These are phyloP conservation scores for Halesus radiatus DNA, from an alignment of 1,140 invertebrate species.

Conservation along the genomic window DNA sequence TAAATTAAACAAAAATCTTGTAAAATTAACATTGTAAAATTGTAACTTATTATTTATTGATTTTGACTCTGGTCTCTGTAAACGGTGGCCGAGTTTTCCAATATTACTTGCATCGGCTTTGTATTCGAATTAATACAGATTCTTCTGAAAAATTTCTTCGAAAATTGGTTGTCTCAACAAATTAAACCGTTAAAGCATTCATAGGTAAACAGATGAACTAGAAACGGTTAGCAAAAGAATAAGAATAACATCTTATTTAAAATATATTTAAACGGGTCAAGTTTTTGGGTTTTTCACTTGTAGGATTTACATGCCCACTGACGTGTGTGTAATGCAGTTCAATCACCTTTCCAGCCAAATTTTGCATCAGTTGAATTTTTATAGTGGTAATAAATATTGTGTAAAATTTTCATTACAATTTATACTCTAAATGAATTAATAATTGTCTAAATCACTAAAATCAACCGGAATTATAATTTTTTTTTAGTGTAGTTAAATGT, in stretches of 20 bases:
- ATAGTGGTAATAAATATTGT: too few relatives aligned
- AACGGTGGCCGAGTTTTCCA: too few relatives aligned
- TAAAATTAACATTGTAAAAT: too few relatives aligned
- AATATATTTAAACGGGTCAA: not conserved
- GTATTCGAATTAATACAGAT: not conserved
- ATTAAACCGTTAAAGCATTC: not conserved
- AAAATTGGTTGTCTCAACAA: not conserved
- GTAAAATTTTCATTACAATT: too few relatives aligned
- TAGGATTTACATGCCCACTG: too few relatives aligned
- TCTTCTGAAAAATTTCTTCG: not conserved
- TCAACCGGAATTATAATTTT: conserved; percentile 4
- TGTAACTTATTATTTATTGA: too few relatives aligned
- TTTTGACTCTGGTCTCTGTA: too few relatives aligned
- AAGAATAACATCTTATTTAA: not conserved
- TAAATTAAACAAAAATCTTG: too few relatives aligned
- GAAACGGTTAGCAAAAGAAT: not conserved
- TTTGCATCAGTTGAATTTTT: too few relatives aligned
- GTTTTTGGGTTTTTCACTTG: not conserved
- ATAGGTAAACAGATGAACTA: conserved; percentile 1
- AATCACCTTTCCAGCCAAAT: too few relatives aligned
- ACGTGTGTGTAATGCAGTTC: too few relatives aligned
- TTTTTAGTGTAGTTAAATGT: not conserved
- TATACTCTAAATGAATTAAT: too few relatives aligned
- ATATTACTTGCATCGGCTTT: not conserved
- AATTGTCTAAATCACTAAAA: not conserved